Conservation (phyloP, 2,797 vertebrate species). For the Hydrophis major region DNA sequence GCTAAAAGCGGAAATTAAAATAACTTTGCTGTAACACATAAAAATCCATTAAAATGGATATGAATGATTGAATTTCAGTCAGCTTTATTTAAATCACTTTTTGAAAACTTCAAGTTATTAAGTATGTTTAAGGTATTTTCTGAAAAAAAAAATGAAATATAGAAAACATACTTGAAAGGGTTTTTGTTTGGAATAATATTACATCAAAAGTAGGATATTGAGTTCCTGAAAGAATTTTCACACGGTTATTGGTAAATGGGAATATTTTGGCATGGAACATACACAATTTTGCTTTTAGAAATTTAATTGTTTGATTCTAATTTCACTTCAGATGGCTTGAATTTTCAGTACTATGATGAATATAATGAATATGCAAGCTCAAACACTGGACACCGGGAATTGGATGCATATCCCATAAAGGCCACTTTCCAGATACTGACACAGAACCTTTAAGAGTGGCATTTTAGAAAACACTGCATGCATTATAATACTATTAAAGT, state of each 20-base stretch:
- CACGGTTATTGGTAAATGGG: conserved; percentile 44
- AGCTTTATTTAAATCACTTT: conserved; percentile 17
- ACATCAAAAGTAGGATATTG: conserved; percentile 65
- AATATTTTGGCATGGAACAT: conserved; percentile 50
- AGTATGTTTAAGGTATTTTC: conserved; percentile 53
- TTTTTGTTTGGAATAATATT: conserved; percentile 69
- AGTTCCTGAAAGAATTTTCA: conserved; percentile 60
- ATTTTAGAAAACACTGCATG: conserved; percentile 26
- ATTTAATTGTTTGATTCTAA: background rate
- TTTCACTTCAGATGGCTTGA: conserved; percentile 14
- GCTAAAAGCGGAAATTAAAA: conserved; percentile 22
- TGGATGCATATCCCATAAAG: background rate
- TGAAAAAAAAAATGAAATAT: conserved; percentile 57
- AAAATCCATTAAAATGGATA: conserved; percentile 28
- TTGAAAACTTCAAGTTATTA: conserved; percentile 49
- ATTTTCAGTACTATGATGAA: background rate
- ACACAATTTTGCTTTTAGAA: conserved; percentile 19
- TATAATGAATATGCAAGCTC: conserved; percentile 1
- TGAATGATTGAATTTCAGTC: conserved; percentile 32
- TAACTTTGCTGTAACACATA: conserved; percentile 30
- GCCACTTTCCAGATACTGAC: conserved; percentile 6
- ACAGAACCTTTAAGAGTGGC: conserved; percentile 15
- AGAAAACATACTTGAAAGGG: conserved; percentile 58
- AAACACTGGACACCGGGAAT: background rate
- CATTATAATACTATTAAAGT: background rate